These are phyloP conservation scores for Dorcus parallelipipedus DNA, from an alignment of 2,888 invertebrate species.

Conservation along the genomic window DNA sequence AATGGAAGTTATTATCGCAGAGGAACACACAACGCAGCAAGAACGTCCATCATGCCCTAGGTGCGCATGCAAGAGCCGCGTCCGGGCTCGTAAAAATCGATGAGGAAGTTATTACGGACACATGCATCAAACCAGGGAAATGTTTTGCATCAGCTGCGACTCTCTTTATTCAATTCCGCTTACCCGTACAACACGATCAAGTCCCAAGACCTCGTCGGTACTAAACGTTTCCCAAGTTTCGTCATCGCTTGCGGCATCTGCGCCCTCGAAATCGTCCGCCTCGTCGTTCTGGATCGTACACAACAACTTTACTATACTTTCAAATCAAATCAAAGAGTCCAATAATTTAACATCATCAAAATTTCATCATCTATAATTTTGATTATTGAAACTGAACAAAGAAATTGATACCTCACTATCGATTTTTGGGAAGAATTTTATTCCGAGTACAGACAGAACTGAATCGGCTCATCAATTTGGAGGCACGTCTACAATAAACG, in stretches of 20 bases:
- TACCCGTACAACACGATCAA: constrained; percentile 60
- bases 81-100: neutral
- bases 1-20: neutral
- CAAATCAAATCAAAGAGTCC: neutral
- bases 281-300: constrained; percentile 71
- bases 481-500: too few species aligned
- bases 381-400: too few species aligned
- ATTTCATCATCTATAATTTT: too few species aligned
- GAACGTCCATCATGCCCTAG: neutral
- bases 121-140: neutral
- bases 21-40: neutral
- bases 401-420: too few species aligned
- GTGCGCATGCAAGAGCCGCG: neutral
- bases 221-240: constrained; percentile 61
- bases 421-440: too few species aligned
- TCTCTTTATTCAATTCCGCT: constrained; percentile 33
- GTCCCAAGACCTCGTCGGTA: constrained; percentile 54
- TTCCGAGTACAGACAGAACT: too few species aligned
- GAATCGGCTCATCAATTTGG: too few species aligned
- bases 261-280: constrained; percentile 54
- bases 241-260: constrained; percentile 56
- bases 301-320: constrained; percentile 12
- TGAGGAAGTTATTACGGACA: constrained; percentile 1
- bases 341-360: too few species aligned
- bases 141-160: neutral